Base-by-base conservation (phyloP, 2,113 vertebrate species). In the Strigops habroptila region DNA sequence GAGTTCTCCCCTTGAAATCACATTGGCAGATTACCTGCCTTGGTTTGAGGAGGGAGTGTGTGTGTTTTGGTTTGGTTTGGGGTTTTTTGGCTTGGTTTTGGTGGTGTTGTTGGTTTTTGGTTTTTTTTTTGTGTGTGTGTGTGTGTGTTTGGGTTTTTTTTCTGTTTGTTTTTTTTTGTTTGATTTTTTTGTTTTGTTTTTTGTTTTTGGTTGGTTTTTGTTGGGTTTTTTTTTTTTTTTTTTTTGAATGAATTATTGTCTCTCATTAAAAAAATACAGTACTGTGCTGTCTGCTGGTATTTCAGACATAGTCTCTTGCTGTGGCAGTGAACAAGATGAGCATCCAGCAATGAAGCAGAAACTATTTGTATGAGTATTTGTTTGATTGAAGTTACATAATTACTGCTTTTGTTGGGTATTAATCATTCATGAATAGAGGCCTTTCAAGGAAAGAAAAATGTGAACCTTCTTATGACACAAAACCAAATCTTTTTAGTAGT, bases 371-470 rank as follows among this genome's bases (percentile, higher is more conserved):
- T 53, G 60, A 74, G 30, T 77, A 59, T 76, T 65, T 59, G 33
- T 84, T 92, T 91, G 73, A 91, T 85, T 28, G 43, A 84, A 87
- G 95, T 94, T 96, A 71, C 70, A 68, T 95, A 97, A 97, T 80
- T 95, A 68, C 46, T 77, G 67, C 69, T 96, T 92, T 90, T 95
- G 93, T 81, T 96, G 35, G 41, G 53, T 37, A 55, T 92, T 97
- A 96, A 93, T 95, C 63, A 81, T 92, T 95, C 70, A 83, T 96
- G 95, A 97, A 96, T 95, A 87, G 88, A 87, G 48, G 65, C 70
- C 62, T 95, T 96, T 96, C 80, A 96, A 85, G 63, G 48, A 81
- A 92, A 60, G 81, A 88, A 91, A 87, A 96, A 89, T 64, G 65
- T 75, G 95, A 93, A 83, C 92, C 81, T 74, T 93, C 74, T 95